phyloP scores from a whole-genome alignment of 1,140 invertebrate genomes.

The Drosophila nigrodunni region DNA sequence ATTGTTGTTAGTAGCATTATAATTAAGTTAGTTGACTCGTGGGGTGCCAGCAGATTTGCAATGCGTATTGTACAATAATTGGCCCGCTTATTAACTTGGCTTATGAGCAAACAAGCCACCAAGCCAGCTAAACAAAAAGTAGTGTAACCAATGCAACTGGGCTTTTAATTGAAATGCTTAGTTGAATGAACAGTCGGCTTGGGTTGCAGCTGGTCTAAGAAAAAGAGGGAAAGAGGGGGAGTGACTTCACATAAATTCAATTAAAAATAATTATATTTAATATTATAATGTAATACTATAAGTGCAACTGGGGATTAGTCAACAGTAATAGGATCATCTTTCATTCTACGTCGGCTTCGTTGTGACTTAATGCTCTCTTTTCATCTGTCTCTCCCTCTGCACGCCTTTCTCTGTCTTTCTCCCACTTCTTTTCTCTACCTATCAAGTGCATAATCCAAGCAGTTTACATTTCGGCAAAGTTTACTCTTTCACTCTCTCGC shows the following conservation, averaged over 20 bases:
- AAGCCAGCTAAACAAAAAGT: conserved; percentile 50
- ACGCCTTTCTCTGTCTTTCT: conserved; percentile 5
- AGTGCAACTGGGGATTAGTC: background rate
- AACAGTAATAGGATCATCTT: conserved; percentile 14
- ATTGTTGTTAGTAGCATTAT: conserved; percentile 53
- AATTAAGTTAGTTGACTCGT: conserved; percentile 67
- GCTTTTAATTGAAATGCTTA: conserved; percentile 45
- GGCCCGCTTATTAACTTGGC: conserved; percentile 27
- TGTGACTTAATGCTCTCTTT: conserved; percentile 5
- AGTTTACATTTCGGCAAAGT: background rate
- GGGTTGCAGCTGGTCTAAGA: background rate
- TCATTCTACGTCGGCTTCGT: conserved; percentile 7
- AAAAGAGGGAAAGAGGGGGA: background rate
- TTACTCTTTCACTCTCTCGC: conserved; percentile 1
- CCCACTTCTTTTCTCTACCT: background rate
- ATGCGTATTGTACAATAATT: conserved; percentile 48
- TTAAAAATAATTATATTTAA: conserved; percentile 12
- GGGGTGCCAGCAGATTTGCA: conserved; percentile 33
- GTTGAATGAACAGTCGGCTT: conserved; percentile 13
- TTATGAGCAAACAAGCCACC: conserved; percentile 5
- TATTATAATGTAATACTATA: conserved; percentile 4
- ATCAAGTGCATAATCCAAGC: background rate
- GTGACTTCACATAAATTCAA: conserved; percentile 1
- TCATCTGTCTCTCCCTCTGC: background rate
- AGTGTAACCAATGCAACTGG: conserved; percentile 31